phyloP scores from a whole-genome alignment of 2,797 vertebrate species.

The Odontamblyopus rebecca region DNA sequence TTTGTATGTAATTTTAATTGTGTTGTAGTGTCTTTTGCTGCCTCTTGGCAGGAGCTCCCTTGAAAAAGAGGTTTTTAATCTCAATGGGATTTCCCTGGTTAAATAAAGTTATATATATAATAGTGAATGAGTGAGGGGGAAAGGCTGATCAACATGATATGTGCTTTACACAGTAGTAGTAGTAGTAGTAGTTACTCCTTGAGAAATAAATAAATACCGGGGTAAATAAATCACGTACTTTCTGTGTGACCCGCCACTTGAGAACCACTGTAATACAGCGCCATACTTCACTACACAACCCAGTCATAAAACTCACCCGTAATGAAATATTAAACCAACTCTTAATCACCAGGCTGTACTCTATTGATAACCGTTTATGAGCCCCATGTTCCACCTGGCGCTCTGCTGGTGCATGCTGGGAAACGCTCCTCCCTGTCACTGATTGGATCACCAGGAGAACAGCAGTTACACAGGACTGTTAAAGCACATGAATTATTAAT shows the following conservation, averaged over 20 bases:
- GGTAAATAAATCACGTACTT: no score
- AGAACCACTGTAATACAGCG: neutral
- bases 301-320: neutral
- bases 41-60: no score
- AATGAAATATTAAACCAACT: neutral
- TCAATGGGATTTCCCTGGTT: no score
- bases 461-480: neutral
- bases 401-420: neutral
- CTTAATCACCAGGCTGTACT: neutral
- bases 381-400: neutral
- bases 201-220: no score
- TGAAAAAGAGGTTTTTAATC: no score
- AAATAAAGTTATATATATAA: no score
- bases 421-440: neutral
- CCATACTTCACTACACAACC: neutral
- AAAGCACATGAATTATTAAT: constrained; percentile 5
- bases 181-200: no score
- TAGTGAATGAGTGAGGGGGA: no score
- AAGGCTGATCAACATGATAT: no score
- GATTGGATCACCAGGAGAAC: constrained; percentile 2
- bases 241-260: neutral
- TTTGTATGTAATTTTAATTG: no score
- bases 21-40: no score
- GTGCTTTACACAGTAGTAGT: no score
- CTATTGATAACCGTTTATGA: neutral